Evolutionary conservation across 2,888 invertebrate genomes (phyloP), one percentile per base, ranked within the genome.

Genomic region (Trileptium ribeirensis): DNA sequence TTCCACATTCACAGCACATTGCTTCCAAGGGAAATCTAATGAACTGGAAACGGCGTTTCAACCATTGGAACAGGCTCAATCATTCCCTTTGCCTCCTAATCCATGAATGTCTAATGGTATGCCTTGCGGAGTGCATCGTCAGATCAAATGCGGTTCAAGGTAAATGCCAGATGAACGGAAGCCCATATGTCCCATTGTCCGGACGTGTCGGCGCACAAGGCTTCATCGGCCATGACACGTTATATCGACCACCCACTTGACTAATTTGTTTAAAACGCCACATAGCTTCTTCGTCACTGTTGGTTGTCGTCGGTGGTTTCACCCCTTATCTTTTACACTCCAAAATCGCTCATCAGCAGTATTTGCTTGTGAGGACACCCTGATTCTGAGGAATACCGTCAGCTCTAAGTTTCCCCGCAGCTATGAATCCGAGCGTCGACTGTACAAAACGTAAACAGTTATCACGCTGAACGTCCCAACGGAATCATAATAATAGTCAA

Each of bases 21-120:
- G n/a, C n/a, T n/a, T n/a, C n/a, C n/a, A n/a, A n/a, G 83, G 0
- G 84, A 83, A 3, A 83, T 33, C 40, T 83, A 84, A 40, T 84
- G 84, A 77, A 74, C 77, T 51, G 51, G 51, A 51, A 15, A 24
- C 24, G 8, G 8, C 8, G 8, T 51, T 51, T 51, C 51, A 51
- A 51, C 24, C 19, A 15, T 19, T 29, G 39, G 33, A n/a, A 78
- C 64, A 29, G 67, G 67, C 64, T 82, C 82, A 67, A 83, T 79
- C 64, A 82, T 82, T 0, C 74, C 81, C 24, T 75, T 67, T 0
- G 79, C 36, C 36, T 70, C 67, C 36, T 82, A 78, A 3, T 82
- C 81, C 0, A 8, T 24, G 74, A 83, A 67, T 40, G 80, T 67
- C 24, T 70, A 31, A 33, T 80, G 36, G 37, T 83, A 83, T 36